Conservation (phyloP, 2,113 vertebrate genomes). For the Gadus macrocephalus region DNA sequence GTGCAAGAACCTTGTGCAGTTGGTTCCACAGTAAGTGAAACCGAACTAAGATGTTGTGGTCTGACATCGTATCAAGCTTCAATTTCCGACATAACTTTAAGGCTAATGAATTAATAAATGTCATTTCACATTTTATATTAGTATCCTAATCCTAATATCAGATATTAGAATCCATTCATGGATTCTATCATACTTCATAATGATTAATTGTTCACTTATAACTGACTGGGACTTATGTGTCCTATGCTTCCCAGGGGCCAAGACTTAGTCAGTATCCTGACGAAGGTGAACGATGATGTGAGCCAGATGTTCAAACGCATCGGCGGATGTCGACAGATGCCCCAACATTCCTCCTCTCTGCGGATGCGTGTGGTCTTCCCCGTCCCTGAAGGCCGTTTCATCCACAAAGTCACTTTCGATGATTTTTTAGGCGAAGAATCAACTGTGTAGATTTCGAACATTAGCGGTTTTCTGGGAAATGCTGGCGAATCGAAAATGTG, state of each 20-base stretch:
- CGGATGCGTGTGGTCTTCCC: constrained; percentile 79
- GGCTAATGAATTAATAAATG: too few relatives aligned
- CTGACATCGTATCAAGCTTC: neutral
- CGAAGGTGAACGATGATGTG: constrained; percentile 83
- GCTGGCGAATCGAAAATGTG: too few relatives aligned
- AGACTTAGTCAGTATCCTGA: constrained; percentile 85
- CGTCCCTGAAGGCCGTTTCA: constrained; percentile 38
- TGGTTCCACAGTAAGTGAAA: constrained; percentile 79
- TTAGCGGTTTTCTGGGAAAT: too few relatives aligned
- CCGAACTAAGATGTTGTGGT: neutral
- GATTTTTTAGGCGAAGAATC: too few relatives aligned
- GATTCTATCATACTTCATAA: neutral
- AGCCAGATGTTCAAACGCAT: constrained; percentile 31
- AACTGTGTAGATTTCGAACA: too few relatives aligned
- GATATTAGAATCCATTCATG: too few relatives aligned
- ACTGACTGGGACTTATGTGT: neutral
- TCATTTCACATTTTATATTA: too few relatives aligned
- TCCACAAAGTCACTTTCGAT: too few relatives aligned
- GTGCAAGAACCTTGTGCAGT: constrained; percentile 70
- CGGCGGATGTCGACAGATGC: constrained; percentile 79
- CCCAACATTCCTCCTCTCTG: constrained; percentile 78
- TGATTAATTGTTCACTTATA: neutral
- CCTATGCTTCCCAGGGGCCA: constrained; percentile 50
- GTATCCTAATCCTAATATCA: too few relatives aligned
- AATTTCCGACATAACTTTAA: neutral